phyloP scores from a whole-genome alignment of 2,113 vertebrate genomes.

The Anas platyrhynchos region DNA sequence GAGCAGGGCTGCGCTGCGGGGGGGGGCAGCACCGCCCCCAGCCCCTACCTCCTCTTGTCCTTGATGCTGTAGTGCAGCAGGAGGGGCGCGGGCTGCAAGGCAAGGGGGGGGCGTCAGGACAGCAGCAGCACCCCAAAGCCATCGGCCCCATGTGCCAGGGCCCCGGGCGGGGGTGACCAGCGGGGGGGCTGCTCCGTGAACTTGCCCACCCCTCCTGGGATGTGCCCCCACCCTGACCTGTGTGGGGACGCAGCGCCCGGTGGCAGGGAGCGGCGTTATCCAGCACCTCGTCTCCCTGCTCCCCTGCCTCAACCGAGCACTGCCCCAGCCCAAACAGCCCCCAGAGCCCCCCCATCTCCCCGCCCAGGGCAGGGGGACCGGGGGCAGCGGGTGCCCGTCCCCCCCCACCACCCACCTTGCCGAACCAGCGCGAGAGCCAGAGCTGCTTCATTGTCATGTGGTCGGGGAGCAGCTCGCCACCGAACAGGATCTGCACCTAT shows the following conservation, averaged over 20 bases:
- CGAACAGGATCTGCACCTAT: constrained; percentile 81
- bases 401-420: constrained; percentile 70
- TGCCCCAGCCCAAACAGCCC: background rate
- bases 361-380: background rate
- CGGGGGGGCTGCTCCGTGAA: background rate
- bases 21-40: background rate
- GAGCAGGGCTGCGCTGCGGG: background rate
- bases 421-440: constrained; percentile 82
- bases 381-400: no score
- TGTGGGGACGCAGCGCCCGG: no score
- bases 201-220: background rate
- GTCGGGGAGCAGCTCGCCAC: constrained; percentile 79
- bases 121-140: background rate
- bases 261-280: background rate
- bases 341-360: background rate
- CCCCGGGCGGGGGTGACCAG: background rate
- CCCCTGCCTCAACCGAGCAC: no score
- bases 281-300: background rate
- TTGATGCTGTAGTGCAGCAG: constrained; percentile 83
- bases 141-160: background rate
- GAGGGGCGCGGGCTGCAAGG: constrained; percentile 75
- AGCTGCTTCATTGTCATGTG: constrained; percentile 85
- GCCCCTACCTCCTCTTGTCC: constrained; percentile 82
- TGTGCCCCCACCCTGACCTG: background rate
- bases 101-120: background rate